Percentiles rank a stretch among this genome's conserved stretches.
These are phyloP conservation scores for Habropoda laboriosa DNA, from an alignment of 1,140 invertebrate genomes.

Conservation along the genomic window DNA sequence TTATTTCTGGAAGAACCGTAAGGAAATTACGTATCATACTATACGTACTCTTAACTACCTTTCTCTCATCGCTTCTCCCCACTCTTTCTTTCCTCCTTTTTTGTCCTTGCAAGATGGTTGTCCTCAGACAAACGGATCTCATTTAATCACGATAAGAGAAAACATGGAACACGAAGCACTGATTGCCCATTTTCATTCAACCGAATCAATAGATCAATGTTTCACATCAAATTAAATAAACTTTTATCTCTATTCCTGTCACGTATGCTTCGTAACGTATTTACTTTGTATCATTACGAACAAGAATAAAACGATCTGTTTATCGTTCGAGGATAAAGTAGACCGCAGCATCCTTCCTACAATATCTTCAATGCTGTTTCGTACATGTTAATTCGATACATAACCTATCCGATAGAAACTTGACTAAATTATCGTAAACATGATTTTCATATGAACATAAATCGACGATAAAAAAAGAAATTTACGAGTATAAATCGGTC, in stretches of 20 bases:
- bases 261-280: neutral
- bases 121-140: conserved; percentile 8
- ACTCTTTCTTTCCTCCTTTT: neutral
- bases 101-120: conserved; percentile 24
- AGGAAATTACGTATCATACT: conserved; percentile 20
- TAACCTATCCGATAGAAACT: neutral
- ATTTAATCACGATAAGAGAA: neutral
- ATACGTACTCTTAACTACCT: conserved; percentile 9
- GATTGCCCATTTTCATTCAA: neutral
- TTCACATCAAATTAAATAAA: neutral
- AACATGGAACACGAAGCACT: neutral
- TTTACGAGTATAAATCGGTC: neutral
- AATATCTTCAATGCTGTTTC: neutral
- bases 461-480: neutral
- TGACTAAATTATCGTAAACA: neutral
- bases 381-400: neutral
- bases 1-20: conserved; percentile 18
- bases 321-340: conserved; percentile 14
- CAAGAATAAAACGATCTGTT: neutral
- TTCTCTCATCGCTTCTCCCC: conserved; percentile 9
- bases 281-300: neutral
- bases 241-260: neutral
- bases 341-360: neutral
- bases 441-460: neutral
- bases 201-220: neutral